phyloP scores from a whole-genome alignment of 1,140 invertebrate genomes.

The Contarinia nasturtii region DNA sequence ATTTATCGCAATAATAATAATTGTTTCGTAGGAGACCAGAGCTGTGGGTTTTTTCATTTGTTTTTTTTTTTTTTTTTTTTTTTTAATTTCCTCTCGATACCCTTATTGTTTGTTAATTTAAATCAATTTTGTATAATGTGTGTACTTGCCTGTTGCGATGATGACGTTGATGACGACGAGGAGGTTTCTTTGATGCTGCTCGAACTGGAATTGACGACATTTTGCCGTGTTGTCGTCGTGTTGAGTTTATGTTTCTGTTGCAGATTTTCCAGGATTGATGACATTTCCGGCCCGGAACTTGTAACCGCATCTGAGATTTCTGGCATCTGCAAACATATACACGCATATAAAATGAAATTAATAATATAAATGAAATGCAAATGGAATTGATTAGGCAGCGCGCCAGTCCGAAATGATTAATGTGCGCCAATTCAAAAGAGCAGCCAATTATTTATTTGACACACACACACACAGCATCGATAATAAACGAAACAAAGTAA shows the following conservation, averaged over 20 bases:
- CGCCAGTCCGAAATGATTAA: too few relatives aligned
- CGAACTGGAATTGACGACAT: conserved; percentile 15
- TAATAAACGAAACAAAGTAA: too few relatives aligned
- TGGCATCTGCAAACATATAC: conserved; percentile 16
- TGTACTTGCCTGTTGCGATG: conserved; percentile 19
- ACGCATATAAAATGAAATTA: not conserved
- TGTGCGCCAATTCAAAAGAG: too few relatives aligned
- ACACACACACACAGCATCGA: too few relatives aligned
- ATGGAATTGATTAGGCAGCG: too few relatives aligned
- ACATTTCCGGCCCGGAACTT: conserved; percentile 17
- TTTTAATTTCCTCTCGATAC: conserved; percentile 4
- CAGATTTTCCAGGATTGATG: conserved; percentile 21
- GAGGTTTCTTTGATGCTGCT: conserved; percentile 26
- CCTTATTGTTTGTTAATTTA: not conserved
- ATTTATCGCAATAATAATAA: not conserved
- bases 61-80: conserved; percentile 4
- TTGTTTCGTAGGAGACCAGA: conserved; percentile 2
- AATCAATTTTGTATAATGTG: not conserved
- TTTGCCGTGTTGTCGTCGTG: conserved; percentile 4
- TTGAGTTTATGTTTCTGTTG: conserved; percentile 17
- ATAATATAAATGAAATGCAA: too few relatives aligned
- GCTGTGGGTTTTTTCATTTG: conserved; percentile 1
- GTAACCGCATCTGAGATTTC: conserved; percentile 22
- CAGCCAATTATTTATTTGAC: too few relatives aligned
- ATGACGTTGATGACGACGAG: conserved; percentile 8